phyloP scores from a whole-genome alignment of 2,113 vertebrate genomes.

The Erythrocercus mccallii region DNA sequence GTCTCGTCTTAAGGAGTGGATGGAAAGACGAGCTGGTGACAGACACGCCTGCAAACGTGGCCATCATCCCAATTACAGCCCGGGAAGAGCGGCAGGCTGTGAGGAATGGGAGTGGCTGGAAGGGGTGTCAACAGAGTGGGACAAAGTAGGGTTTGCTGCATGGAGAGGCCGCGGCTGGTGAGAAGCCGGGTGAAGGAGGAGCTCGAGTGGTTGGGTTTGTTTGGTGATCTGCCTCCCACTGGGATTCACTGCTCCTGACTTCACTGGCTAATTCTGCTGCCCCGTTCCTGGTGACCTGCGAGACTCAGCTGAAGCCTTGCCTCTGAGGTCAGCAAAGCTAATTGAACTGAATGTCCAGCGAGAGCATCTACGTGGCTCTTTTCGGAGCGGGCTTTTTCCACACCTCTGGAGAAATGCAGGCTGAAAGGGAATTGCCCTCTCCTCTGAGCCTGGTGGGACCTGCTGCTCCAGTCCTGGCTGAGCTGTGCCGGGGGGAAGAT shows the following conservation, averaged over 20 bases:
- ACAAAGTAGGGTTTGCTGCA: neutral
- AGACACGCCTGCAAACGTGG: neutral
- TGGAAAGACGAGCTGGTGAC: neutral
- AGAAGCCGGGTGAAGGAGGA: neutral
- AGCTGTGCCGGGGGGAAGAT: neutral
- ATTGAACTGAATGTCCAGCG: neutral
- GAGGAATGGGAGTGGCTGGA: neutral
- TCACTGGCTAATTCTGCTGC: neutral
- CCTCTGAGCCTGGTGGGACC: neutral
- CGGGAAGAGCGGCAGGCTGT: neutral
- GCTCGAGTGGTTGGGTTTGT: fast-evolving
- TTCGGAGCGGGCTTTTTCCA: neutral
- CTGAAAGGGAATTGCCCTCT: neutral
- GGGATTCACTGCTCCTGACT: fast-evolving
- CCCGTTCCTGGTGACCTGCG: fast-evolving
- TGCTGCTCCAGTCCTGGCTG: neutral
- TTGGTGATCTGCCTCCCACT: neutral
- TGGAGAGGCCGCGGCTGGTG: fast-evolving
- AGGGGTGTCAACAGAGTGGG: neutral
- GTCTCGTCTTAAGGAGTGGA: neutral
- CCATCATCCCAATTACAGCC: neutral
- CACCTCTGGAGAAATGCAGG: neutral
- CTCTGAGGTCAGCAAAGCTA: neutral
- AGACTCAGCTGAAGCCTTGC: neutral
- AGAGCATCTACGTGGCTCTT: neutral